These are phyloP conservation scores for Speoplatyrhinus poulsoni DNA, from an alignment of 2,113 vertebrate genomes.

Conservation along the genomic window DNA sequence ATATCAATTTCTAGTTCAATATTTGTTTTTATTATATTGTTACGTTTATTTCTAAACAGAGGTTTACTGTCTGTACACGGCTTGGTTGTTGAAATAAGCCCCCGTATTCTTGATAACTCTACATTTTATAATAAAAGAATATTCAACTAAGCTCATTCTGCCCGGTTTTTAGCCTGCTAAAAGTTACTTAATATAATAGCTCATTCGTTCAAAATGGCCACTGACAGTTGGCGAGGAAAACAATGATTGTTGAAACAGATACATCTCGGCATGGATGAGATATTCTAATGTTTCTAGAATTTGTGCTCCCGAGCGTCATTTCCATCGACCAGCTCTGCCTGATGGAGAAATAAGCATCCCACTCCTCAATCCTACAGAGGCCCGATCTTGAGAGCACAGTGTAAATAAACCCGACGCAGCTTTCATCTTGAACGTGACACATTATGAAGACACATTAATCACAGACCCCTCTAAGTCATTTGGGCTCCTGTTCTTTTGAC, in stretches of 20 bases:
- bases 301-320: constrained; percentile 33
- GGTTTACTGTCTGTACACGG: constrained; percentile 41
- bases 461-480: no score
- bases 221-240: neutral
- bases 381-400: constrained; percentile 17
- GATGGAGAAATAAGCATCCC: constrained; percentile 27
- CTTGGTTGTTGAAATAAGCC: constrained; percentile 31
- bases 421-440: constrained; percentile 26
- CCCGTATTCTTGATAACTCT: constrained; percentile 52
- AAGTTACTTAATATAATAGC: neutral
- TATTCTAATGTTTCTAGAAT: constrained; percentile 25
- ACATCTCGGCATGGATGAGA: constrained; percentile 1
- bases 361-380: constrained; percentile 16
- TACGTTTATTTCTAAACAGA: constrained; percentile 18
- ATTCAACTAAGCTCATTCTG: constrained; percentile 21
- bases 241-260: neutral
- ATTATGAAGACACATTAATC: neutral
- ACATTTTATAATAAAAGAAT: constrained; percentile 61
- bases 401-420: constrained; percentile 36
- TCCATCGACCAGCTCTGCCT: constrained; percentile 2
- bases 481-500: constrained; percentile 3
- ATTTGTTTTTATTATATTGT: constrained; percentile 9
- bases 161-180: constrained; percentile 1
- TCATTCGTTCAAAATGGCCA: neutral
- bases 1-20: constrained; percentile 5